phyloP scores from a whole-genome alignment of 2,888 invertebrate genomes.

The Dicycla oo region DNA sequence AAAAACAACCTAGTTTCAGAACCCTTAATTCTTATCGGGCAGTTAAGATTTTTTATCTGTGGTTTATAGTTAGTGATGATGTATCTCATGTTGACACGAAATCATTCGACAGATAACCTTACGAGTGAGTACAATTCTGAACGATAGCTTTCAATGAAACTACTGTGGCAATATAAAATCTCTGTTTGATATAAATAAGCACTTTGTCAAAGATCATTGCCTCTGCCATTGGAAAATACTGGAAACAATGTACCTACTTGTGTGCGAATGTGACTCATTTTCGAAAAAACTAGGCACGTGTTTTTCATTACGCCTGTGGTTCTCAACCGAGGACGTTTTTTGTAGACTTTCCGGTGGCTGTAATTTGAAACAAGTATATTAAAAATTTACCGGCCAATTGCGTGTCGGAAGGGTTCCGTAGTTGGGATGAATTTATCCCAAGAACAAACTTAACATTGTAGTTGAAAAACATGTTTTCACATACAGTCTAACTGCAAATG shows the following conservation, averaged over 20 bases:
- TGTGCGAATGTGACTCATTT: background rate
- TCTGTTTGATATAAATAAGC: background rate
- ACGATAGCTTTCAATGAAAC: slow-evolving; percentile 53
- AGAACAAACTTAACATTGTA: too few relatives aligned
- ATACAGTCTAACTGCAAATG: too few relatives aligned
- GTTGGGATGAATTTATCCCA: too few relatives aligned
- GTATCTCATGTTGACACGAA: slow-evolving; percentile 60
- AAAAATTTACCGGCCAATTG: background rate
- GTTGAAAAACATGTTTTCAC: too few relatives aligned
- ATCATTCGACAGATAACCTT: slow-evolving; percentile 63
- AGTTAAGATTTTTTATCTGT: slow-evolving; percentile 41
- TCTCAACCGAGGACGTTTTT: slow-evolving; percentile 2
- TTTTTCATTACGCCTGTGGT: background rate
- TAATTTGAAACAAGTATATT: background rate
- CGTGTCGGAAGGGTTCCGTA: too few relatives aligned
- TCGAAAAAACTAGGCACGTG: background rate
- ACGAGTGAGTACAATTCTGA: slow-evolving; percentile 51
- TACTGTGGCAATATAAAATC: slow-evolving; percentile 47
- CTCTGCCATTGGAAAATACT: slow-evolving; percentile 2
- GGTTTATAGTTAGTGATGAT: slow-evolving; percentile 54
- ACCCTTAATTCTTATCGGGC: slow-evolving; percentile 24
- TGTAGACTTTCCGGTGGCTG: background rate
- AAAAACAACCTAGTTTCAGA: slow-evolving; percentile 13
- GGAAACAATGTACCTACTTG: background rate
- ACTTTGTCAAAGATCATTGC: background rate